A percentile compares a stretch with the other conserved stretches of the same genome.
These are phyloP conservation scores for Eucera pruinosa DNA, from an alignment of 2,888 invertebrate species.

Conservation along the genomic window DNA sequence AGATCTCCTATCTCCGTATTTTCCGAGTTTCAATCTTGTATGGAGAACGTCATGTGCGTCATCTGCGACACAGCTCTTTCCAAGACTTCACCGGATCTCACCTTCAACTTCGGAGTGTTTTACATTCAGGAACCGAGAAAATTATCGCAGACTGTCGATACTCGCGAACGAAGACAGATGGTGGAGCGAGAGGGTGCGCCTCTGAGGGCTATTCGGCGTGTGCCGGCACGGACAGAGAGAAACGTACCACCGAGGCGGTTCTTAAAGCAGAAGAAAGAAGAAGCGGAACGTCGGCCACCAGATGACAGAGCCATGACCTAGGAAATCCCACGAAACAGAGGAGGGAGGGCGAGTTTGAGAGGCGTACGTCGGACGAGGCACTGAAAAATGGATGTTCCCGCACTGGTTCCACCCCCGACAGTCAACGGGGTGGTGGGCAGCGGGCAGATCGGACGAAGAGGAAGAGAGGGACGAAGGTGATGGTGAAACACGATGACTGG, in stretches of 20 bases:
- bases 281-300: constrained; percentile 67
- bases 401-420: constrained; percentile 62
- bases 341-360: constrained; percentile 21
- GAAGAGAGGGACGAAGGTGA: constrained; percentile 50
- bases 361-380: constrained; percentile 71
- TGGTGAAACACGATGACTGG: constrained; percentile 78
- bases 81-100: constrained; percentile 4
- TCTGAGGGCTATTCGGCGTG: constrained; percentile 59
- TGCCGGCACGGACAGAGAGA: constrained; percentile 54
- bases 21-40: constrained; percentile 1
- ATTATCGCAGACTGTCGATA: constrained; percentile 52
- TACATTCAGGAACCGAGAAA: constrained; percentile 40
- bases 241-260: constrained; percentile 45
- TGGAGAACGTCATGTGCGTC: constrained; percentile 15
- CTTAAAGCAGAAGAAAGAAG: constrained; percentile 47
- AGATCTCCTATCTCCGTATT: neutral
- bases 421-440: constrained; percentile 46
- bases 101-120: constrained; percentile 1
- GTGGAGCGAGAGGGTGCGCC: constrained; percentile 46
- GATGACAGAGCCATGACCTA: constrained; percentile 79
- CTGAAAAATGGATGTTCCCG: constrained; percentile 74
- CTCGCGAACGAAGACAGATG: constrained; percentile 69
- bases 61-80: constrained; percentile 24
- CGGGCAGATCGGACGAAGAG: neutral
- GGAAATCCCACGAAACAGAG: constrained; percentile 71